Evolutionary conservation across 2,888 invertebrate genomes (phyloP), one percentile per base, ranked within the genome.

Genomic region (Agriotes lineatus): DNA sequence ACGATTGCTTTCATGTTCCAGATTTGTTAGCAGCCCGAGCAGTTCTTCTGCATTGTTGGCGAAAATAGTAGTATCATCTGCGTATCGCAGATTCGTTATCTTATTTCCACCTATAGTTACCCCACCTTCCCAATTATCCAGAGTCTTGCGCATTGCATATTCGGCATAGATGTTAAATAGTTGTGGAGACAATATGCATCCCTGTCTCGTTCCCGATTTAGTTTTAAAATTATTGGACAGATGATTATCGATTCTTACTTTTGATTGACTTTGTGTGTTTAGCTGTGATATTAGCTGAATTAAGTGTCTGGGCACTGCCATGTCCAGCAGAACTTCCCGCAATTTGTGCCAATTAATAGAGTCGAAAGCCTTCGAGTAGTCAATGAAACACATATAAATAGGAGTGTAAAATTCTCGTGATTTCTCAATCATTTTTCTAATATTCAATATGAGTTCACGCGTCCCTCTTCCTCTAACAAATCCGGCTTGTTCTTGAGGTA

Each of bases 291-390:
- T 19, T 18, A 14, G 16, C 10, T 14, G n/a, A n/a, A 44, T 44
- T 44, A 44, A 19, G 16, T 44, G 16, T 44, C n/a, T 16, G 5
- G 44, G 39, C 4, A 19, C 5, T 44, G 16, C 44, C 44, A 44
- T 44, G 2, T 44, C 44, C 2, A 4, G n/a, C 18, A 44, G 44
- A 18, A 39, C 14, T 14, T 7, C 16, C 44, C 44, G n/a, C 6
- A 44, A 18, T 44, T 44, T 44, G 44, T 10, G 2, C 44, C 44
- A 44, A 14, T 18, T 6, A 18, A 44, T 44, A 9, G 18, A 3
- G 19, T 44, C 44, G 19, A 44, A 44, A 19, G 44, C 44, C 44
- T 44, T 44, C 14, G 37, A 37, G 37, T 37, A 30, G 30, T 30
- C 30, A 30, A 30, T 30, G 30, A 30, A 30, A 30, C 30, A 30